Percentiles rank a stretch among this genome's conserved stretches.
These are phyloP conservation scores for Porites australiensis DNA, from an alignment of 64 coral and sea anemone genomes.

Conservation along the genomic window DNA sequence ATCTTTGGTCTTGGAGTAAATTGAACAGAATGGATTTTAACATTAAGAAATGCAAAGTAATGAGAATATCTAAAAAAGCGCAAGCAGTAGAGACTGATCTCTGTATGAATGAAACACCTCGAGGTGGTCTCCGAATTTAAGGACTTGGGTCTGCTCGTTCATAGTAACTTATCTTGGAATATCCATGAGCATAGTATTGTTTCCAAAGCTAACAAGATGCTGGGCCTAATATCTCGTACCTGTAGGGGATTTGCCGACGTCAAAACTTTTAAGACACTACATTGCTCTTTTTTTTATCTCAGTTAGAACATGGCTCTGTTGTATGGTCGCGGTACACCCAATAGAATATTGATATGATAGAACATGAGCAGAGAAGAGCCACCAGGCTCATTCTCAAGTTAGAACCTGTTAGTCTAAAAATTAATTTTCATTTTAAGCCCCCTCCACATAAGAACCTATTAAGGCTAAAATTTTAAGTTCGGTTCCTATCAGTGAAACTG, in stretches of 20 bases:
- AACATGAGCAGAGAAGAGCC: constrained; percentile 51
- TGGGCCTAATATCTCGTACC: not conserved
- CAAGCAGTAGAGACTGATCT: not conserved
- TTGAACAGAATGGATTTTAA: no score
- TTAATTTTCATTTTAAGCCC: no score
- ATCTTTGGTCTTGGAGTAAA: no score
- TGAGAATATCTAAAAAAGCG: not conserved
- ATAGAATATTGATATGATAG: constrained; percentile 13
- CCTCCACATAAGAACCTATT: no score
- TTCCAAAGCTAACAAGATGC: not conserved
- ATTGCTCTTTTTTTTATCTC: constrained; percentile 26
- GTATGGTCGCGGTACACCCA: constrained; percentile 34
- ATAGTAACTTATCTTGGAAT: not conserved
- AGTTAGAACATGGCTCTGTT: constrained; percentile 29
- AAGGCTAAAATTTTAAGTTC: no score
- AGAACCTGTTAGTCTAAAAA: no score
- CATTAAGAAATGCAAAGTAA: not conserved
- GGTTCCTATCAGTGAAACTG: no score
- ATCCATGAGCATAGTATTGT: not conserved
- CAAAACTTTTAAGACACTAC: not conserved
- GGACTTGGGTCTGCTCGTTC: not conserved
- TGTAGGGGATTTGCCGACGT: not conserved
- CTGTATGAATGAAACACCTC: not conserved
- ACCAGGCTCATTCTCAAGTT: constrained; percentile 62
- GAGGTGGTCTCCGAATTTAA: not conserved